Base-by-base conservation (phyloP, 2,113 vertebrate species). In the Tenebrosternarchus preto region DNA sequence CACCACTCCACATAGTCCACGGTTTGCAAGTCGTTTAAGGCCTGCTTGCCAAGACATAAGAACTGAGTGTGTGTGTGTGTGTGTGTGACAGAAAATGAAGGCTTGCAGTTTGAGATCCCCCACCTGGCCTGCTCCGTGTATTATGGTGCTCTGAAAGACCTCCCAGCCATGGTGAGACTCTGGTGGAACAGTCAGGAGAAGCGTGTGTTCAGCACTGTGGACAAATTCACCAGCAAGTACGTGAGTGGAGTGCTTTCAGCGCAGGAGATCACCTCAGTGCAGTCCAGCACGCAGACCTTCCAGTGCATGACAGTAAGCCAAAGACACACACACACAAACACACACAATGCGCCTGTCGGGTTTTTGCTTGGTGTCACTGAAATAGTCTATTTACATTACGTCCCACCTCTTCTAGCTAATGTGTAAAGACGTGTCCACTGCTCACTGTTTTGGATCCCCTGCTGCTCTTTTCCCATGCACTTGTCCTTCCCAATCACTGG, bases 151-250 rank as follows among this genome's bases (percentile, higher is more conserved):
- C 88, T 99, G 84, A 95, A 98, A 87, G 95, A 98, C 90, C 83
- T 99, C 87, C 97, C 98, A 0, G 98, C 98, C 77, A 98, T 98
- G 96, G 97, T 98, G 76, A 93, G 97, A 0, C 93, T 98, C 33
- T 99, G 98, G 96, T 99, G 97, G 97, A 99, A 96, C 33, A 93
- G 96, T 86, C 97, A 96, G 84, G 98, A 99, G 86, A 99, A 99
- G 88, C 95, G 96, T 3, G 94, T 98, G 82, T 96, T 96, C 88
- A 93, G 85, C 12, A 90, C 93, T 0, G 98, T 96, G 68, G 98
- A 99, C 87, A 95, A 94, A 90, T 99, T 98, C 88, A 99, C 97
- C 31, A 96, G 94, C 86, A 96, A 94, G 78, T 95, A 97, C 0
- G 95, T 98, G 84, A 98, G 96, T 81, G 93, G 82, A 0, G 92